These are phyloP conservation scores for Coelopa pilipes DNA, from an alignment of 2,888 invertebrate genomes.

Conservation along the genomic window DNA sequence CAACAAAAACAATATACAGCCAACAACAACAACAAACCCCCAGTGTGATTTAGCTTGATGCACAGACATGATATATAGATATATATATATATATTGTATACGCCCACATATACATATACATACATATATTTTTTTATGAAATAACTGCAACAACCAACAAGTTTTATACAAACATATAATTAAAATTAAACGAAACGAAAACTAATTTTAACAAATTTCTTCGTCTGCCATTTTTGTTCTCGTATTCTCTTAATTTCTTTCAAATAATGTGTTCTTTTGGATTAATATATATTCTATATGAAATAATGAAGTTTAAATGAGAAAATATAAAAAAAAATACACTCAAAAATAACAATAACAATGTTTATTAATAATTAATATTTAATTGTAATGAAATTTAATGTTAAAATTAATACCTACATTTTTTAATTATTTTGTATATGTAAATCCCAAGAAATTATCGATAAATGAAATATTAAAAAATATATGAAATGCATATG, in stretches of 20 bases:
- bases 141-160: background rate
- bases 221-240: constrained; percentile 33
- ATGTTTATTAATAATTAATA: constrained; percentile 34
- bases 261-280: constrained; percentile 27
- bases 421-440: constrained; percentile 35
- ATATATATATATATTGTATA: background rate
- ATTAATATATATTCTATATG: constrained; percentile 2
- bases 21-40: constrained; percentile 21
- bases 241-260: constrained; percentile 24
- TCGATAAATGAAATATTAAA: constrained; percentile 31
- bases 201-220: constrained; percentile 25
- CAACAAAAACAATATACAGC: constrained; percentile 6
- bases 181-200: background rate
- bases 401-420: constrained; percentile 24
- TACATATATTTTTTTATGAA: constrained; percentile 14
- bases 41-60: constrained; percentile 17
- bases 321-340: constrained; percentile 6
- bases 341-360: constrained; percentile 18
- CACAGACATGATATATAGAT: background rate
- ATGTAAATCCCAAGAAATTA: constrained; percentile 34
- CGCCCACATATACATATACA: background rate
- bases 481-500: constrained; percentile 17
- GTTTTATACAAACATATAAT: background rate
- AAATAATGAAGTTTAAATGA: too few relatives aligned
- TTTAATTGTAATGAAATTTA: constrained; percentile 34